Base-by-base conservation (phyloP, 2,797 vertebrate species). In the Heterohyrax brucei region DNA sequence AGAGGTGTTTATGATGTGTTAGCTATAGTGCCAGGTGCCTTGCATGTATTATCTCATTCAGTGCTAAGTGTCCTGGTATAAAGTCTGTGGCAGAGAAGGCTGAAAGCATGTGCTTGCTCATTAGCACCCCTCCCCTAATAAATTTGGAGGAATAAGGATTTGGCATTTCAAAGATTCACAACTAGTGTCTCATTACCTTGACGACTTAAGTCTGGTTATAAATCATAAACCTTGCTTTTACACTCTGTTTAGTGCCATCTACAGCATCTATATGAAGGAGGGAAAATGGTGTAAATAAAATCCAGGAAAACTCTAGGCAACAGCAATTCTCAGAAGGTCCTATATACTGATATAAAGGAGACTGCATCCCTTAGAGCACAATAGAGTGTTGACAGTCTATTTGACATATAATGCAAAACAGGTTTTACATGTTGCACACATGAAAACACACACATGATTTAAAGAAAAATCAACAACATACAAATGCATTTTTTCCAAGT, bases 271-370 rank as follows among this genome's bases (percentile, higher is more conserved):
- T 4, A 50, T 0, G 28, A 93, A 75, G 87, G 48, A 56, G 44
- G n/a, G 21, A 81, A 92, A 95, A 90, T 44, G 26, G 53, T 7
- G 72, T 18, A 72, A 92, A 77, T 44, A 80, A 86, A 87, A 64
- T 44, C 46, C 2, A 44, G 93, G 83, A 59, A 72, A 93, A 93
- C 70, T 81, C 24, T n/a, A 93, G 56, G 68, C 87, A 80, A 84
- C 3, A 66, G 73, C 77, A 80, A 94, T 22, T 3, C 44, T 50
- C 28, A 19, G 19, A 89, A 94, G 62, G 62, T 80, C 56, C 62
- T 86, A 33, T 70, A 68, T 48, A 30, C 5, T 64, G 76, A 66
- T 30, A 94, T 7, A 30, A 92, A 79, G 59, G 64, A 95, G 77
- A 30, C 33, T 70, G 1, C 44, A 61, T 83, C 64, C 70, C n/a